A percentile compares a stretch with the other conserved stretches of the same genome.
Conservation (phyloP, 2,797 vertebrate genomes). For the Dryobates pubescens region DNA sequence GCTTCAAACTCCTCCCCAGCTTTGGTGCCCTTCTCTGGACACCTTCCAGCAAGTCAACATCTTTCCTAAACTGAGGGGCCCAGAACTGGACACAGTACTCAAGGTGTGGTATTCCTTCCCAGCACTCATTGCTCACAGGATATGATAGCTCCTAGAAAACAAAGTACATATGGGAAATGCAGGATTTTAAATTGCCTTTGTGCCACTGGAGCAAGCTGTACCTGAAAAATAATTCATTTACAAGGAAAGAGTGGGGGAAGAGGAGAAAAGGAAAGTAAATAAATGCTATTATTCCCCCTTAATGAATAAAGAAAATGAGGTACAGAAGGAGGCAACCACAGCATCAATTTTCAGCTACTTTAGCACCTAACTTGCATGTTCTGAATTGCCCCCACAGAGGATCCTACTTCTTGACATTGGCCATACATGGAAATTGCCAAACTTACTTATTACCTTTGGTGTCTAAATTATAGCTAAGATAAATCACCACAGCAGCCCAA, state of each 20-base stretch:
- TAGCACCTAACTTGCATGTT: constrained; percentile 7
- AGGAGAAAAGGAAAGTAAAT: background rate
- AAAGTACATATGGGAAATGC: background rate
- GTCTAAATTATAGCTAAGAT: constrained; percentile 31
- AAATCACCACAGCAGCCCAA: constrained; percentile 23
- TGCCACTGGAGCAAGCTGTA: background rate
- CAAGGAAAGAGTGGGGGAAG: background rate
- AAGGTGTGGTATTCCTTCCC: background rate
- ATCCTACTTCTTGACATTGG: constrained; percentile 24
- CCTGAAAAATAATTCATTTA: background rate
- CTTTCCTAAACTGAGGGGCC: no score
- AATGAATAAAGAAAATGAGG: constrained; percentile 30
- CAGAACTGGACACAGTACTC: no score
- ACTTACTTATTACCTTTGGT: constrained; percentile 36
- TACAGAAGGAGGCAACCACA: background rate
- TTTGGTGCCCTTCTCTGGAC: no score
- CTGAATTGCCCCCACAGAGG: constrained; percentile 27
- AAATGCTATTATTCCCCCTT: background rate
- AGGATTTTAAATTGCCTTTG: constrained; percentile 1
- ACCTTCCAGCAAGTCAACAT: no score
- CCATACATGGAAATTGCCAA: constrained; percentile 5
- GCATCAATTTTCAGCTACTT: constrained; percentile 46
- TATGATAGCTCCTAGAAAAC: background rate
- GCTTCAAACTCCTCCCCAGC: no score
- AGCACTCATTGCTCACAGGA: background rate